These are phyloP conservation scores for Cavia porcellus DNA, from an alignment of 2,113 vertebrate species.

Conservation along the genomic window DNA sequence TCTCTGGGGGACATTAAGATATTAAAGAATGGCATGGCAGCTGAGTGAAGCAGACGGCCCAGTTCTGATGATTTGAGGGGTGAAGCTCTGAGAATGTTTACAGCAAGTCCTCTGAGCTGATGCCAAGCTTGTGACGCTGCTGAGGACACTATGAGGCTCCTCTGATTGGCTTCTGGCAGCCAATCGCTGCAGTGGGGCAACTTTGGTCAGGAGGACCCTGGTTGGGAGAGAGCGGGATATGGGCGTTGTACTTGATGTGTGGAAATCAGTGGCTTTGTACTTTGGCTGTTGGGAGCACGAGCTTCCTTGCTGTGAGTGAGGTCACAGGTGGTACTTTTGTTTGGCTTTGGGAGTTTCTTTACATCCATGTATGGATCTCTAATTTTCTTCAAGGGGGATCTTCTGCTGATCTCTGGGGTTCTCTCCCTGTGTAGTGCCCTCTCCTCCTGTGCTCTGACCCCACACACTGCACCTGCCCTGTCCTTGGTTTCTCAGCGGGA, in stretches of 20 bases:
- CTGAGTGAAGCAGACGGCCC: not conserved
- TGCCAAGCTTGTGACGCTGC: not conserved
- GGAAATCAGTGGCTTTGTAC: not conserved
- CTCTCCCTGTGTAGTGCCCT: not conserved
- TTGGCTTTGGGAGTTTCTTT: constrained; percentile 1
- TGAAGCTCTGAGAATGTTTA: not conserved
- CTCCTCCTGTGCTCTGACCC: too few relatives aligned
- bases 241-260: too few relatives aligned
- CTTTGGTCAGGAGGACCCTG: not conserved
- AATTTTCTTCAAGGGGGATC: not conserved
- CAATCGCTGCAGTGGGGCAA: too few relatives aligned
- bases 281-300: not conserved
- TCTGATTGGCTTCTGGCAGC: not conserved
- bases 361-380: not conserved
- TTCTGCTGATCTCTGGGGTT: not conserved
- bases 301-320: not conserved
- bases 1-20: not conserved
- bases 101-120: not conserved
- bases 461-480: not conserved
- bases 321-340: not conserved
- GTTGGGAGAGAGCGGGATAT: not conserved
- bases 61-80: not conserved
- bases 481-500: not conserved
- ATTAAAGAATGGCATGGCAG: not conserved
- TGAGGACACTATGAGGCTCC: not conserved